Evolutionary conservation across 2,113 vertebrate species (phyloP).

Genomic region (human (Homo sapiens)): DNA sequence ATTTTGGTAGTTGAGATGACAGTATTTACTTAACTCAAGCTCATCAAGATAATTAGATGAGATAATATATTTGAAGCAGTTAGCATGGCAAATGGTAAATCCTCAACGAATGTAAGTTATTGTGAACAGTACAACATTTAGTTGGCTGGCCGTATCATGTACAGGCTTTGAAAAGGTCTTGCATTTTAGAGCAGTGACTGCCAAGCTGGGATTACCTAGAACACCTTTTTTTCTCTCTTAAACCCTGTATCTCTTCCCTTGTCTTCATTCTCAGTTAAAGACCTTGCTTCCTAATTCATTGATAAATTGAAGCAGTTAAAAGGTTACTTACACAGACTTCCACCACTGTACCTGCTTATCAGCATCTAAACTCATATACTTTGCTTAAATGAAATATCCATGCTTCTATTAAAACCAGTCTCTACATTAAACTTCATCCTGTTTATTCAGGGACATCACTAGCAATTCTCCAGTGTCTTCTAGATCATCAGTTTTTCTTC

Average conservation of each 20-base stretch:
- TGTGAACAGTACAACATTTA: background rate
- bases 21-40: background rate
- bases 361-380: background rate
- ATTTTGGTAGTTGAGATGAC: background rate
- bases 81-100: background rate
- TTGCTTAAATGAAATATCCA: background rate
- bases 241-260: background rate
- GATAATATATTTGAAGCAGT: background rate
- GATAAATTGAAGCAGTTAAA: slow-evolving; percentile 9
- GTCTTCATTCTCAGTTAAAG: background rate
- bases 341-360: background rate
- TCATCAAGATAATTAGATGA: background rate
- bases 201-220: background rate
- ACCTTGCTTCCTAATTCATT: background rate
- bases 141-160: background rate
- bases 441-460: background rate
- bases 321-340: background rate
- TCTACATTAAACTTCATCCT: background rate
- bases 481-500: background rate
- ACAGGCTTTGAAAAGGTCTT: background rate
- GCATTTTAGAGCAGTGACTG: background rate
- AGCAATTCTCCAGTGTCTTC: background rate
- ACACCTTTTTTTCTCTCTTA: background rate
- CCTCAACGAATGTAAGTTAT: background rate
- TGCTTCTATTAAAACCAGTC: background rate